Percentiles rank a stretch among this genome's conserved stretches.
Evolutionary conservation across 2,888 invertebrate species (phyloP).

Genomic region (Atrina japonica): DNA sequence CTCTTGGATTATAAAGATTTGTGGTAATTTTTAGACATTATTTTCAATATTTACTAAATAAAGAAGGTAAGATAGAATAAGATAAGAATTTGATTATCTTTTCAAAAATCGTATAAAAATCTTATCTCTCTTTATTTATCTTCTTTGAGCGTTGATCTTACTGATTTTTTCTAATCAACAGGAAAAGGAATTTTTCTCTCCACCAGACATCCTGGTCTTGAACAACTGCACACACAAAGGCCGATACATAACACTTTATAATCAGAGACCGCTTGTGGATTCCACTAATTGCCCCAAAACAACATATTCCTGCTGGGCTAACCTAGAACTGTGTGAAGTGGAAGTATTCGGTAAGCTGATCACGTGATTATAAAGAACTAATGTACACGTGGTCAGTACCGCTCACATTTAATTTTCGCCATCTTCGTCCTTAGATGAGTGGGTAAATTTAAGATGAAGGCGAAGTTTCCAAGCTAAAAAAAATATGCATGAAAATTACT

Average conservation of each 20-base stretch:
- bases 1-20: neutral
- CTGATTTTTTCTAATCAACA: too few species aligned
- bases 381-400: too few species aligned
- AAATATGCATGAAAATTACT: too few species aligned
- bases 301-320: conserved; percentile 64
- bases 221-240: conserved; percentile 56
- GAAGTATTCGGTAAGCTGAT: conserved; percentile 51
- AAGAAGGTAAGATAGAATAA: too few species aligned
- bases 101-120: neutral
- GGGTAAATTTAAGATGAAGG: too few species aligned
- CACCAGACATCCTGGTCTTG: conserved; percentile 53
- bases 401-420: too few species aligned
- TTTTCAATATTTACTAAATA: neutral
- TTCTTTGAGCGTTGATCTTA: neutral
- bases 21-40: neutral
- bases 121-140: neutral
- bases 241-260: conserved; percentile 53
- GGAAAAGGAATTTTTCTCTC: conserved; percentile 49
- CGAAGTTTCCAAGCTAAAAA: too few species aligned
- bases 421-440: too few species aligned
- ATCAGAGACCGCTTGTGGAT: conserved; percentile 42
- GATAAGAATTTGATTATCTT: neutral
- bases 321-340: conserved; percentile 61
- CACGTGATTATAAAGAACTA: too few species aligned
- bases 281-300: conserved; percentile 52